Base-by-base conservation (phyloP, 2,113 vertebrate species). In the Corythaixoides concolor region DNA sequence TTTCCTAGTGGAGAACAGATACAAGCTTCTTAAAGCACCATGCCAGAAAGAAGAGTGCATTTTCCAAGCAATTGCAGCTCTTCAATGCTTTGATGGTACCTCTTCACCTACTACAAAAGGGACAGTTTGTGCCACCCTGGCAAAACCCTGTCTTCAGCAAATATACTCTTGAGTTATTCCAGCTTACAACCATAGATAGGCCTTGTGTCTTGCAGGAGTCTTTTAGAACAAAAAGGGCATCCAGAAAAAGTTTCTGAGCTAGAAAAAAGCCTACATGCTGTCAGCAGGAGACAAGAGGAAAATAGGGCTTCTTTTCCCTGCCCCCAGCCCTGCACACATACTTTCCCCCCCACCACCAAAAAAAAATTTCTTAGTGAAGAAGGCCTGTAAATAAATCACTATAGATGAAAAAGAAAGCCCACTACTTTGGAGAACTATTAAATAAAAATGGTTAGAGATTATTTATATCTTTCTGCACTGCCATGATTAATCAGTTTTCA, bases 371-470 rank as follows among this genome's bases (percentile, higher is more conserved):
- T 88, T 27, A 73, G 14, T 52, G 37, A 55, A 88, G 32, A 89
- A 5, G 6, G 16, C 47, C 33, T 85, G 18, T 35, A 88, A 86
- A 63, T 23, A 90, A 81, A 41, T 4, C 39, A 33, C 8, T 39
- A 32, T 0, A 35, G 22, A 43, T 3, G 4, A 15, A 5, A 73
- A 43, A 24, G 3, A 18, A 73, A 76, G 33, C 5, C 4, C 28
- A 37, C 15, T 35, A 15, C 19, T 62, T 52, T 22, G 26, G 23
- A 37, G 32, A 5, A 72, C 23, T 30, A 45, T 23, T 22, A 74
- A 37, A 77, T 32, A 78, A 76, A 90, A 73, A 9, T 10, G 10
- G 20, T 64, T 64, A 41, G 35, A 64, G 37, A 64, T 52, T 10
- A 60, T 32, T 26, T 55, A 28, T 27, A 62, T 24, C 63, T 55